Evolutionary conservation across 2,113 vertebrate species (phyloP).

Genomic region (Sminthopsis crassicaudata): DNA sequence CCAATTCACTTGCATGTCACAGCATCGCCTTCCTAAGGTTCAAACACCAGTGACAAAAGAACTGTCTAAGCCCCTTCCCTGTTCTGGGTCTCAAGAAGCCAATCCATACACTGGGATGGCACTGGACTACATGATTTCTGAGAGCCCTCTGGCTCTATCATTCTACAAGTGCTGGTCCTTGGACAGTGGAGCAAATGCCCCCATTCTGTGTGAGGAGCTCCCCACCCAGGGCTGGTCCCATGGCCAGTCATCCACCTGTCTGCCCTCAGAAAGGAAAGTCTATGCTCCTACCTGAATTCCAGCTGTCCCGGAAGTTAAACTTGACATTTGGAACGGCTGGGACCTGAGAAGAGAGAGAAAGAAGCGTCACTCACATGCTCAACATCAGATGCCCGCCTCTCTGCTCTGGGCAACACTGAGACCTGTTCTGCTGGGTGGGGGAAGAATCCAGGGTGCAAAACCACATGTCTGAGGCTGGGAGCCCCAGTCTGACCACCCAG

Average conservation of each 20-base stretch:
- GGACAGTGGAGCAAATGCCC: neutral
- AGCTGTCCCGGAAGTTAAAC: conserved; percentile 87
- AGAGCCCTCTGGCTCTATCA: neutral
- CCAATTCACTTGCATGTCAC: too few relatives aligned
- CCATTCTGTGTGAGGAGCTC: neutral
- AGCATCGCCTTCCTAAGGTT: too few relatives aligned
- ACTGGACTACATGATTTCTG: neutral
- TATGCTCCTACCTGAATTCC: conserved; percentile 91
- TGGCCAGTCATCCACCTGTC: neutral
- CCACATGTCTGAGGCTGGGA: conserved; percentile 80
- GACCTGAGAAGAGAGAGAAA: conserved; percentile 83
- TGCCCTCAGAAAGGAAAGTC: neutral
- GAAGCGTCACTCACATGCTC: neutral
- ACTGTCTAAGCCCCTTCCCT: neutral
- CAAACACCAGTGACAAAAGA: neutral
- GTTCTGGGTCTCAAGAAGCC: neutral
- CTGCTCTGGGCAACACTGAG: conserved; percentile 74
- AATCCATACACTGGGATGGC: neutral
- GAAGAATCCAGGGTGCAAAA: conserved; percentile 71
- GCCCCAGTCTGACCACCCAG: conserved; percentile 85
- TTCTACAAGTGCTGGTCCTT: neutral
- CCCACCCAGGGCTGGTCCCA: neutral
- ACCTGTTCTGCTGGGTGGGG: conserved; percentile 80
- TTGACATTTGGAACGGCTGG: conserved; percentile 90
- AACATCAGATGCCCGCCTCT: conserved; percentile 34